Evolutionary conservation across 2,888 invertebrate species (phyloP).

Genomic region (Lasius platythorax): DNA sequence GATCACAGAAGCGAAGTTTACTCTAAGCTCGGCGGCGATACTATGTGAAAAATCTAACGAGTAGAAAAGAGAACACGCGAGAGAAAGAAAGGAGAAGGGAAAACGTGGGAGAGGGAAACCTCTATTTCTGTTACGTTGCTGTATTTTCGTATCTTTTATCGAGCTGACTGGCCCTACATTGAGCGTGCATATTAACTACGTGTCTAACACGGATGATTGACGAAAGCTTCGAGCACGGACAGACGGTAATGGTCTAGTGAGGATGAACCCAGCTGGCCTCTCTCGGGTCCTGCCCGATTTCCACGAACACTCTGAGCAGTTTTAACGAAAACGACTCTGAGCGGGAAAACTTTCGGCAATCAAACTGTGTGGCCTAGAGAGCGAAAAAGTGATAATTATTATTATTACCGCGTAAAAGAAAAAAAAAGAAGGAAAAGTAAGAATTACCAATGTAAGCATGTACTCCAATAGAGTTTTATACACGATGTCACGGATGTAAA

Average conservation of each 20-base stretch:
- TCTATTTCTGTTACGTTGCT: slow-evolving; percentile 66
- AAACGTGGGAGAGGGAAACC: slow-evolving; percentile 59
- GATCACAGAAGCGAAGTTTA: slow-evolving; percentile 37
- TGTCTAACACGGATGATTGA: slow-evolving; percentile 65
- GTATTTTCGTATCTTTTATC: slow-evolving; percentile 67
- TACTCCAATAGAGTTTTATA: slow-evolving; percentile 86
- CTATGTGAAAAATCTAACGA: slow-evolving; percentile 45
- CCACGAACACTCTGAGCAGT: slow-evolving; percentile 77
- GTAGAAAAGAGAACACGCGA: slow-evolving; percentile 44
- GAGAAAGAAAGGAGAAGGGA: slow-evolving; percentile 44
- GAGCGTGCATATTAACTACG: slow-evolving; percentile 68
- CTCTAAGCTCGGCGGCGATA: slow-evolving; percentile 55
- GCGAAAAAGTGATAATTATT: slow-evolving; percentile 85
- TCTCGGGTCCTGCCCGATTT: slow-evolving; percentile 84
- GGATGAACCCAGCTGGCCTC: slow-evolving; percentile 86
- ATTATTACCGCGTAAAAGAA: slow-evolving; percentile 80
- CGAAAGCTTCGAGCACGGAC: slow-evolving; percentile 70
- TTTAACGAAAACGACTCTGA: slow-evolving; percentile 74
- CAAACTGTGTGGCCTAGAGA: slow-evolving; percentile 86
- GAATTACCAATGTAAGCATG: slow-evolving; percentile 85
- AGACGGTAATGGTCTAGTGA: slow-evolving; percentile 83
- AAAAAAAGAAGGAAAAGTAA: slow-evolving; percentile 73
- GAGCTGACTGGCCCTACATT: slow-evolving; percentile 76
- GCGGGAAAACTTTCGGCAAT: slow-evolving; percentile 80
- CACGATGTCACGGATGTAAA: slow-evolving; percentile 85